Percentiles rank a stretch among this genome's conserved stretches.
These are phyloP conservation scores for Pyrochroa serraticornis DNA, from an alignment of 2,888 invertebrate genomes.

Conservation along the genomic window DNA sequence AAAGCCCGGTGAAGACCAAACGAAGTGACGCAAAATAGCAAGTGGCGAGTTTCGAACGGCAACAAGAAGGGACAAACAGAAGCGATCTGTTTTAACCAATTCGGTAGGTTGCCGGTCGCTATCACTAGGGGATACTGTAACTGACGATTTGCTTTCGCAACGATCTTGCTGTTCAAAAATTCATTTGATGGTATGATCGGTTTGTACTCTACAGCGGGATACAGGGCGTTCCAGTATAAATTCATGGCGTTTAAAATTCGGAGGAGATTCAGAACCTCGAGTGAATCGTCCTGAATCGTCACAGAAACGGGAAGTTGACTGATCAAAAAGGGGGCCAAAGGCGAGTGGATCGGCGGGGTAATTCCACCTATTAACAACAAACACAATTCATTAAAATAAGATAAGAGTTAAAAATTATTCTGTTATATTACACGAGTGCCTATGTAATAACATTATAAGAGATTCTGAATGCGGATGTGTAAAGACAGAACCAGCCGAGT, in stretches of 20 bases:
- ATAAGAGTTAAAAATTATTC: conserved; percentile 2
- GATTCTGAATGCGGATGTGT: no score
- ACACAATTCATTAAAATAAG: conserved; percentile 10
- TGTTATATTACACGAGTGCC: no score
- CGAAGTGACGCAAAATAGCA: conserved; percentile 95
- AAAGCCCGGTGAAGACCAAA: conserved; percentile 97
- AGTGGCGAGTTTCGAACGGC: conserved; percentile 96
- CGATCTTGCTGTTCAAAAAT: conserved; percentile 91
- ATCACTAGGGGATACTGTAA: conserved; percentile 97
- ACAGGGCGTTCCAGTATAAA: conserved; percentile 89
- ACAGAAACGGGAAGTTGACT: conserved; percentile 77
- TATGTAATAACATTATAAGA: no score
- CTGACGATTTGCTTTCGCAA: conserved; percentile 96
- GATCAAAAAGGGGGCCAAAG: conserved; percentile 75
- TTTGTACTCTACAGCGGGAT: conserved; percentile 72
- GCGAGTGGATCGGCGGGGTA: conserved; percentile 75
- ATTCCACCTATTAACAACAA: conserved; percentile 69
- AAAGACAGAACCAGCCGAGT: no score
- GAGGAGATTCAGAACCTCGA: conserved; percentile 88
- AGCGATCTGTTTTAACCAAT: conserved; percentile 74
- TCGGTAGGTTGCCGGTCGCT: conserved; percentile 96
- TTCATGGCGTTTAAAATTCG: conserved; percentile 90
- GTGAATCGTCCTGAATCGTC: conserved; percentile 87
- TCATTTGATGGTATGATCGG: conserved; percentile 75
- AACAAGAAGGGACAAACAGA: conserved; percentile 87